A percentile compares a stretch with the other conserved stretches of the same genome.
Conservation (phyloP, 1,140 invertebrate genomes). For the Bombyx mori region DNA sequence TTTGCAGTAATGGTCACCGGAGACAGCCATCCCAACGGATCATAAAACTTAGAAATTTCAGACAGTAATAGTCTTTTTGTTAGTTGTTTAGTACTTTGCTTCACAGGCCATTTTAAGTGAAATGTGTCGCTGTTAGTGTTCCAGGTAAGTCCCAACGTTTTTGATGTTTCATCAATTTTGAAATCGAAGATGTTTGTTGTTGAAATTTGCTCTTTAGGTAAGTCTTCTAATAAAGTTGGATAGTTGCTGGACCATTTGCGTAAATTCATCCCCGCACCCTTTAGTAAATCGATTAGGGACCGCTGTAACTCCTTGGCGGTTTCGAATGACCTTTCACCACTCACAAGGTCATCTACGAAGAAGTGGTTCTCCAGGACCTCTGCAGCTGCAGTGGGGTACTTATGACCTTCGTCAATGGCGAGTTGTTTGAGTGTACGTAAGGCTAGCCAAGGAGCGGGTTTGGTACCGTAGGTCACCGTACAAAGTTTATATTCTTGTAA, state of each 20-base stretch:
- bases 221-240: slow-evolving; percentile 6
- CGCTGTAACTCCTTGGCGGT: slow-evolving; percentile 16
- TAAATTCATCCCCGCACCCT: slow-evolving; percentile 15
- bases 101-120: too few species aligned
- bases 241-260: slow-evolving; percentile 18
- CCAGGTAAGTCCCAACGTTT: slow-evolving; percentile 15
- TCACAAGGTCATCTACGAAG: slow-evolving; percentile 13
- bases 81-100: not conserved
- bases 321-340: slow-evolving; percentile 11
- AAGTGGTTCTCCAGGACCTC: slow-evolving; percentile 9
- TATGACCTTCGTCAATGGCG: slow-evolving; percentile 8
- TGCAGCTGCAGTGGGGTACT: slow-evolving; percentile 8
- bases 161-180: slow-evolving; percentile 9
- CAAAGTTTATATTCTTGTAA: not conserved
- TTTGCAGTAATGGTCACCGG: slow-evolving; percentile 49
- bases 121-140: not conserved
- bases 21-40: slow-evolving; percentile 42
- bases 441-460: not conserved
- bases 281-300: slow-evolving; percentile 11
- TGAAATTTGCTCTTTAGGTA: slow-evolving; percentile 7
- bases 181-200: slow-evolving; percentile 4
- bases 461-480: not conserved
- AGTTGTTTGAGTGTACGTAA: slow-evolving; percentile 3
- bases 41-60: slow-evolving; percentile 31
- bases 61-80: slow-evolving; percentile 16